These are phyloP conservation scores for Siniperca undulata DNA, from an alignment of 2,797 vertebrate genomes.

Conservation along the genomic window DNA sequence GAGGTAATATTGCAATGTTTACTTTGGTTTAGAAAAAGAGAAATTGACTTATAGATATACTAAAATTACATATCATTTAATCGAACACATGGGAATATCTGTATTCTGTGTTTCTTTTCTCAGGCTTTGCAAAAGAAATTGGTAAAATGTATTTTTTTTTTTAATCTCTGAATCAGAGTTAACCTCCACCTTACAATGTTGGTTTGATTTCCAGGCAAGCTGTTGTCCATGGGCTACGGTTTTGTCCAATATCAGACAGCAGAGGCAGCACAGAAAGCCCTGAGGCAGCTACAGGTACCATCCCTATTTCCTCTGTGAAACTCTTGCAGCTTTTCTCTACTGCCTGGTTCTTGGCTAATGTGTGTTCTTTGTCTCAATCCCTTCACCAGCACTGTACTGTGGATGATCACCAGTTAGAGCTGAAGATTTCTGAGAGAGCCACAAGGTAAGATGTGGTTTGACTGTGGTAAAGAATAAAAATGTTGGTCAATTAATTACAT, in stretches of 20 bases:
- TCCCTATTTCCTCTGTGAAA: neutral
- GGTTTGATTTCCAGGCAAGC: slow-evolving; percentile 82
- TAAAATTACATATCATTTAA: neutral
- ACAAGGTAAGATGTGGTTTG: slow-evolving; percentile 84
- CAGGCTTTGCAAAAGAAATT: neutral
- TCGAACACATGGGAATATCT: neutral
- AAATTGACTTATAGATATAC: neutral
- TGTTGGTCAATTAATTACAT: neutral
- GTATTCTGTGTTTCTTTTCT: neutral
- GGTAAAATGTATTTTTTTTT: neutral
- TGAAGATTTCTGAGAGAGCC: slow-evolving; percentile 94
- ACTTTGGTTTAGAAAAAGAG: neutral
- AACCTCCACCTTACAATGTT: neutral
- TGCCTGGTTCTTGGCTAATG: slow-evolving; percentile 17
- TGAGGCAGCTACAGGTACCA: slow-evolving; percentile 92
- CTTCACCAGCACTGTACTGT: slow-evolving; percentile 87
- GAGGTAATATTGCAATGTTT: neutral
- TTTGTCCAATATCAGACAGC: slow-evolving; percentile 94
- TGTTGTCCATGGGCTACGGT: slow-evolving; percentile 96
- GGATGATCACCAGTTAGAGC: slow-evolving; percentile 92
- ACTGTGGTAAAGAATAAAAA: neutral
- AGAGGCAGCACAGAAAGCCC: slow-evolving; percentile 92
- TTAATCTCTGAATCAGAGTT: neutral
- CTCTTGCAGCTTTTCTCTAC: neutral
- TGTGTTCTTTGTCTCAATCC: slow-evolving; percentile 14